A percentile compares a stretch with the other conserved stretches of the same genome.
These are phyloP conservation scores for Motacilla tschutschensis DNA, from an alignment of 2,113 vertebrate genomes.

Conservation along the genomic window DNA sequence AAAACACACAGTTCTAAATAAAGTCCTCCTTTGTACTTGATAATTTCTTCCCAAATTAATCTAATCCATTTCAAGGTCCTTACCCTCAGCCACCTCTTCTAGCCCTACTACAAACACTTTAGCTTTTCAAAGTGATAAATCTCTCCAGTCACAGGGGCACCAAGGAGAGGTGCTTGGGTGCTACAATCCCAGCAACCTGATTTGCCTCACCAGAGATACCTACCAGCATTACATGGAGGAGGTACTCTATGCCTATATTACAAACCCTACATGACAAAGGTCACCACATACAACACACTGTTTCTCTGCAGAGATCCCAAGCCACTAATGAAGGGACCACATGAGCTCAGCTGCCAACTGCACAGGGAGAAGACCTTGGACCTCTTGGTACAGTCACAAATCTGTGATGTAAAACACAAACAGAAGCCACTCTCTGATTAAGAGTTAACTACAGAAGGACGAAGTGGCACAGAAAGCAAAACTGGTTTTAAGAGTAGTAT, in stretches of 20 bases:
- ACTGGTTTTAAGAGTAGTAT: not conserved
- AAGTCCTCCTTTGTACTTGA: not conserved
- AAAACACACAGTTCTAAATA: not conserved
- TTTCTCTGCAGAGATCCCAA: not conserved
- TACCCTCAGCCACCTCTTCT: not conserved
- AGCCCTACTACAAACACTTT: not conserved
- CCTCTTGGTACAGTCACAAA: not conserved
- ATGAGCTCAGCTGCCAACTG: accelerated
- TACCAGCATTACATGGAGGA: accelerated
- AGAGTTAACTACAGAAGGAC: not conserved
- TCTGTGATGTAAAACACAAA: not conserved
- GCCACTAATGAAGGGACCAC: not conserved
- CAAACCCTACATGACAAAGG: not conserved
- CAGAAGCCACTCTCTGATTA: not conserved
- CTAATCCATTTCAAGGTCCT: not conserved
- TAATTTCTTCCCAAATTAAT: not conserved
- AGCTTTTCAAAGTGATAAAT: not conserved
- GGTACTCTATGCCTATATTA: accelerated
- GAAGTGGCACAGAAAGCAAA: not conserved
- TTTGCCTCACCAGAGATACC: not conserved
- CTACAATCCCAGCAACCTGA: accelerated
- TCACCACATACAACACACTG: accelerated
- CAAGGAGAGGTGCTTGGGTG: not conserved
- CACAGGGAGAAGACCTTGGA: not conserved
- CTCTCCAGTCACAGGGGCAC: not conserved